Conservation (phyloP, 2,888 invertebrate genomes). For the Unio delphinus region DNA sequence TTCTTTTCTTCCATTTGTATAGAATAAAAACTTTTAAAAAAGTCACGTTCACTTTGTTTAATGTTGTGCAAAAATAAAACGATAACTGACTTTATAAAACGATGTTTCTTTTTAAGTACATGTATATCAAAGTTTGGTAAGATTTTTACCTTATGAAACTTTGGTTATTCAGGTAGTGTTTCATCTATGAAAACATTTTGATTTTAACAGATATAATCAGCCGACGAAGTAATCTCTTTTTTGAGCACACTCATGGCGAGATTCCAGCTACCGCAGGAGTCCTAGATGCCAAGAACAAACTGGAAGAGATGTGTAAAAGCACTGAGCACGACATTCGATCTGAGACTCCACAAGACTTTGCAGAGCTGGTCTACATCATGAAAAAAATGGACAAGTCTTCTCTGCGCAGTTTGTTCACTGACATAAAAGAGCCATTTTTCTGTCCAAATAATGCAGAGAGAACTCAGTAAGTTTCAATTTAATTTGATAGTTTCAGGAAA, state of each 20-base stretch:
- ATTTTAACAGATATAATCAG: neutral
- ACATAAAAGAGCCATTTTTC: slow-evolving; percentile 33
- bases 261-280: slow-evolving; percentile 14
- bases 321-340: slow-evolving; percentile 68
- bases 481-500: neutral
- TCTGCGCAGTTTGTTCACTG: slow-evolving; percentile 59
- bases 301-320: slow-evolving; percentile 54
- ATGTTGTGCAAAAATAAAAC: too few species aligned
- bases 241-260: slow-evolving; percentile 28
- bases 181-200: neutral
- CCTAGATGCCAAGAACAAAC: slow-evolving; percentile 40
- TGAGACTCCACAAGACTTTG: slow-evolving; percentile 72
- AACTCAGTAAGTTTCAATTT: slow-evolving; percentile 42
- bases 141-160: neutral
- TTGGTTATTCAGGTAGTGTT: neutral
- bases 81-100: too few species aligned
- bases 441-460: slow-evolving; percentile 46
- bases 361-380: slow-evolving; percentile 71
- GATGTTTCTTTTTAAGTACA: too few species aligned
- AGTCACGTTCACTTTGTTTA: too few species aligned
- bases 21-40: too few species aligned
- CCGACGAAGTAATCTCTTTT: slow-evolving; percentile 21
- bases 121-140: too few species aligned
- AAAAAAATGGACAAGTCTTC: slow-evolving; percentile 65
- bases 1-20: too few species aligned